Percentiles rank a stretch among this genome's conserved stretches.
phyloP scores from a whole-genome alignment of 2,888 invertebrate species.

The Temnothorax unifasciatus region DNA sequence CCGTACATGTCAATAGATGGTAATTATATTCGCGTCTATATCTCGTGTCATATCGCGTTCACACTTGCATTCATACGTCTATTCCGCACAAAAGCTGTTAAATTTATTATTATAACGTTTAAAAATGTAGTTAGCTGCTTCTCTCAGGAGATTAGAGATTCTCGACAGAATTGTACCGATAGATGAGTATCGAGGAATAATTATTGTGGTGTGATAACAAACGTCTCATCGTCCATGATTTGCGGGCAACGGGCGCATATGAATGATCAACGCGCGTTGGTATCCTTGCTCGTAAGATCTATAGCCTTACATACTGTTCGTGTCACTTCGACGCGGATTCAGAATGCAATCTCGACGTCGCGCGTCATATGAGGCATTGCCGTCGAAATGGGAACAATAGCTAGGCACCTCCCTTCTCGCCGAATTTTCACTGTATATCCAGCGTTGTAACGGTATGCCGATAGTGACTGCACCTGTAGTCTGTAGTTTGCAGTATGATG shows the following conservation, averaged over 20 bases:
- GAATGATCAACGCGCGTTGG: constrained; percentile 19
- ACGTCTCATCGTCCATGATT: not conserved
- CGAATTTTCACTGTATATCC: constrained; percentile 48
- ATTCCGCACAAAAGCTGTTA: not conserved
- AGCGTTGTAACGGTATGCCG: constrained; percentile 60
- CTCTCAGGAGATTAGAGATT: not conserved
- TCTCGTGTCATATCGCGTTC: not conserved
- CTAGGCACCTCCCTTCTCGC: constrained; percentile 20
- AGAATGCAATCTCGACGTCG: constrained; percentile 44
- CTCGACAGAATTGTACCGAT: not conserved
- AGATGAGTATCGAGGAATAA: not conserved
- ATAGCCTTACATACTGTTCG: constrained; percentile 41
- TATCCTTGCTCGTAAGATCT: constrained; percentile 36
- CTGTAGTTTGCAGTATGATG: not conserved
- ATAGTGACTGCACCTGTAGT: constrained; percentile 54
- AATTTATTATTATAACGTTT: not conserved
- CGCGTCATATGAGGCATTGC: constrained; percentile 32
- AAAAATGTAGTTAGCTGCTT: not conserved
- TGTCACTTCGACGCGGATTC: constrained; percentile 41
- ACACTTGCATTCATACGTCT: not conserved
- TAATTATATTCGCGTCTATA: constrained; percentile 9
- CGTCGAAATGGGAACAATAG: constrained; percentile 60
- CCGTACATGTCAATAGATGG: not conserved
- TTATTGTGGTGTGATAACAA: not conserved
- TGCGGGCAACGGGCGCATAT: not conserved